Evolutionary conservation across 2,888 invertebrate genomes (phyloP), one percentile per base, ranked within the genome.

Genomic region (Megaustenia siamemsis): DNA sequence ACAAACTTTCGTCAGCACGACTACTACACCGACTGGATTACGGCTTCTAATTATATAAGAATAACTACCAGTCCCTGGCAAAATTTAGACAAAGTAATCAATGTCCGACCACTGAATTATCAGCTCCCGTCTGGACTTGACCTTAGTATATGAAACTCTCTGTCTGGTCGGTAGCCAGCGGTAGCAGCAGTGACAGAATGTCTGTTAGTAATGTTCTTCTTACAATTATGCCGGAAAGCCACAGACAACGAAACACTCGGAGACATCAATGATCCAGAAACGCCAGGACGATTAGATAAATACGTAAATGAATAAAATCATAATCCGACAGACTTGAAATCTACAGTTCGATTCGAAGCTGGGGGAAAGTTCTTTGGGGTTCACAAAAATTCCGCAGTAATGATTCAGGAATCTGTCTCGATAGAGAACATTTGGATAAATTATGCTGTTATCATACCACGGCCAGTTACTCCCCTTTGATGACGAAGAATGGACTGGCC

Each of bases 371-470:
- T 45, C 69, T 21, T 24, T 53, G 38, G 53, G 38, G 53, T 49
- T 80, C 35, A 49, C 2, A 45, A 49, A 35, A 53, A 68, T 80
- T 49, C 53, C 80, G 38, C 35, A 18, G 45, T 68, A 53, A 38
- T 53, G 69, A 80, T 68, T 45, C 69, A 69, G 24, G 80, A 80
- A 80, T 49, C 28, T 15, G 73, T n/a, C 79, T 24, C 49, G 40
- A 73, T n/a, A n/a, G 60, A 40, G 73, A 45, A 45, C 21, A 82
- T 83, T 69, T 56, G 83, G 78, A 83, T 83, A 83, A 83, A 83
- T 83, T 83, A 83, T 83, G 83, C 78, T 69, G 15, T 53, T 40
- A 68, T 77, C 69, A 83, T 43, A 69, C 78, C 77, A 68, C 8
- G 49, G 35, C 56, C 32, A 53, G 68, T 78, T 83, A 28, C 40